Base-by-base conservation (phyloP, 2,797 vertebrate species). In the Poliocrania exsul region DNA sequence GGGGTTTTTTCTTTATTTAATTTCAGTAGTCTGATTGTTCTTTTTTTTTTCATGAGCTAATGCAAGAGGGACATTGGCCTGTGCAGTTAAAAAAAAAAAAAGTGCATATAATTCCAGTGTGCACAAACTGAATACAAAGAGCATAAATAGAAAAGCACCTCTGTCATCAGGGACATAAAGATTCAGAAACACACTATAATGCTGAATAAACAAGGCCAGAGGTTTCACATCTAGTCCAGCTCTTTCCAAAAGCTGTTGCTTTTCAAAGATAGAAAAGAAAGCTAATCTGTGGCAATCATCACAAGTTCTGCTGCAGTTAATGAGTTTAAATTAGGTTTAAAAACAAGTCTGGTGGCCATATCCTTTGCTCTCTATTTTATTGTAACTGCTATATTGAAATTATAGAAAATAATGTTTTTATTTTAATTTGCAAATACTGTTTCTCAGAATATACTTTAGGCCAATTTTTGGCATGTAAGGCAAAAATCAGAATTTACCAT, bases 241-340 rank as follows among this genome's bases (percentile, higher is more conserved):
- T 96, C 95, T 97, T 96, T 96, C 94, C 80, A 95, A 96, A 96
- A 91, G 94, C 96, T 89, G 42, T 72, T 92, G 95, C 90, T 95
- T 94, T 95, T 94, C 67, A 96, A 93, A 95, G 88, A 93, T 16
- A 96, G 93, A 96, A 96, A 93, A 92, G 94, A 94, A 95, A 80
- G 91, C 88, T 97, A 93, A 95, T 96, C 93, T 96, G 86, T 93
- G 65, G 79, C 53, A 17, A 58, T 81, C 65, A 3, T 93, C 94
- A 96, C 93, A 93, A 93, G 46, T 92, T 94, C 84, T 93, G 72
- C 60, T 73, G 70, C 65, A 80, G 89, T 85, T 93, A 93, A 50
- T 87, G 86, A 92, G 65, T 88, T 93, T 85, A 80, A 86, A 94
- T 82, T 78, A 50, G 37, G 78, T 85, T 88, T 87, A 74, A 91